Evolutionary conservation across 1,140 invertebrate species (phyloP), one percentile per base, ranked within the genome.

Genomic region (Megalonaias nervosa): DNA sequence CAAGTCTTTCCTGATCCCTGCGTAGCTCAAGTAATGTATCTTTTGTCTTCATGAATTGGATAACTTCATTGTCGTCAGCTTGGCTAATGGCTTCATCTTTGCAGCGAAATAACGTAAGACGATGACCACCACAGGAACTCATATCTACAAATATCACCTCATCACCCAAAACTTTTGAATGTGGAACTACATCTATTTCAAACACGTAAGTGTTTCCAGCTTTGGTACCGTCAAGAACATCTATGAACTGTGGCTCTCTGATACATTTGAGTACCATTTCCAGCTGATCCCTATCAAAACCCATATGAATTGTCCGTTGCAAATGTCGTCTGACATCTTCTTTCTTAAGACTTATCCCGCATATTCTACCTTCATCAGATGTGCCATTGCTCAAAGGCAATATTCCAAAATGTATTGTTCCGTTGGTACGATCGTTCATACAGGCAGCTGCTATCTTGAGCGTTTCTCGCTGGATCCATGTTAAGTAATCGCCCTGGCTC

Each of bases 361-460:
- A 55, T 16, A 85, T 70, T 66, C 81, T 69, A n/a, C 84, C 84
- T 65, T 80, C 68, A 21, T 70, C 19, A 58, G 61, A 74, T 15
- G 23, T 71, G 14, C 65, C 74, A 59, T 14, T 74, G n/a, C 66
- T 59, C 55, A 70, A 55, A 48, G 60, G 68, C 21, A 66, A 67
- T 16, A 85, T 77, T 56, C 84, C 84, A 74, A 85, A 80, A 62
- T 85, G 79, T 4, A 84, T 80, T 16, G 82, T 85, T 6, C 84
- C 84, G 76, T 85, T 82, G 38, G 70, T 79, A 58, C 84, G 78
- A 19, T 79, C 74, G 68, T 81, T 84, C 48, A 85, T 67, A 71
- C 82, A 85, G 12, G 84, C 82, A 60, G 82, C 77, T 26, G 71
- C 64, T 81, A 85, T 84, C 23, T 67, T 57, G 31, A 80, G 67